phyloP scores from a whole-genome alignment of 92 coral and sea anemone genomes.

The Zoanthus sociatus region DNA sequence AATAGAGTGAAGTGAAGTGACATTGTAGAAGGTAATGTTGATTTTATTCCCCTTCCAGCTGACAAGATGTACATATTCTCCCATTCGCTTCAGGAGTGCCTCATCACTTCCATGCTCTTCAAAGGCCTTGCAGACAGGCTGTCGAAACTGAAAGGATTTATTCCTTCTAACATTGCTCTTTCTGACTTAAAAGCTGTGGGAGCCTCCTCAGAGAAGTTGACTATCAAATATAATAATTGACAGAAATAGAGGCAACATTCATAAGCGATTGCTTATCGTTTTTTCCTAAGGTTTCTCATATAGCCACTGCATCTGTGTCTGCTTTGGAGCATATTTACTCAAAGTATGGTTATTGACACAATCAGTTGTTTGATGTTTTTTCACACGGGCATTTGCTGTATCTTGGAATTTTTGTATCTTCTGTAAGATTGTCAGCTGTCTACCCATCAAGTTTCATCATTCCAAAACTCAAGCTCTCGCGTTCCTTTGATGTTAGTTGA shows the following conservation, averaged over 20 bases:
- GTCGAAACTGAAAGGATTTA: slow-evolving; percentile 13
- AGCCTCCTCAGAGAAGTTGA: slow-evolving; percentile 36
- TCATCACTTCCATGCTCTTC: slow-evolving; percentile 33
- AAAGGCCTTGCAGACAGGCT: slow-evolving; percentile 32
- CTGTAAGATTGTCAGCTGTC: no score
- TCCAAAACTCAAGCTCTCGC: no score
- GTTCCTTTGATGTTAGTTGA: no score
- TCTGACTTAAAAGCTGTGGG: slow-evolving; percentile 17
- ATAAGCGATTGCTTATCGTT: background rate
- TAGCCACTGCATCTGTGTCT: background rate
- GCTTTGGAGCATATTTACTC: slow-evolving; percentile 4
- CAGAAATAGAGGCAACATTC: slow-evolving; percentile 36
- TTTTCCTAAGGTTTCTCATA: background rate
- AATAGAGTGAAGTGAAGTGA: background rate
- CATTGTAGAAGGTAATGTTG: no score
- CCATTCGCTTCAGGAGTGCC: slow-evolving; percentile 17
- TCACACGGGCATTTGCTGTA: no score
- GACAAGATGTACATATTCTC: slow-evolving; percentile 7
- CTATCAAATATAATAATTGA: slow-evolving; percentile 13
- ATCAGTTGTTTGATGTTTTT: no score
- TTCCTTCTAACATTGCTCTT: slow-evolving; percentile 16
- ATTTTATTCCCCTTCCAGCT: slow-evolving; percentile 37
- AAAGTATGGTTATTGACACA: no score
- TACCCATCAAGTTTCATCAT: no score
- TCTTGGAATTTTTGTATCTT: no score